Base-by-base conservation (phyloP, 2,113 vertebrate species). In the Corythornis vintsioides region DNA sequence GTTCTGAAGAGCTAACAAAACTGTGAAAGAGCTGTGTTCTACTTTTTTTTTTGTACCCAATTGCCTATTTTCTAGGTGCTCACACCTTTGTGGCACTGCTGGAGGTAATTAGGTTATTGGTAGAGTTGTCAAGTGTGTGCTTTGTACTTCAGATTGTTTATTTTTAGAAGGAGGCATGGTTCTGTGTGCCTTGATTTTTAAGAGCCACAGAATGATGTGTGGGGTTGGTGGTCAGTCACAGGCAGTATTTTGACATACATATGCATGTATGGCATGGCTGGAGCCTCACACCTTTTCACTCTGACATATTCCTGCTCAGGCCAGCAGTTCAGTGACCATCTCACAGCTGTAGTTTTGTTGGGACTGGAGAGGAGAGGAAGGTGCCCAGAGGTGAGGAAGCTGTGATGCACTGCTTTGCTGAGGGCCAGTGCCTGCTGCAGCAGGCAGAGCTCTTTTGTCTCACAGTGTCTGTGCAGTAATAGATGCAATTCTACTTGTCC, bases 1-100 rank as follows among this genome's bases (percentile, higher is more conserved):
- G 88, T 74, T 91, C 75, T 91, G 88, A 93, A 95, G 90, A 95
- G 92, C 79, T 67, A 77, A 67, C 33, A 95, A 90, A 95, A 70
- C 93, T 83, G 91, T 91, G 69, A 63, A 90, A 91, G 84, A 88
- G 47, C 60, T 56, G 28, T 5, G 1, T 83, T 92, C 35, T 67
- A 50, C 55, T 66, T 88, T 89, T 61, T 61, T 35, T 38, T 38
- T 88, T 85, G 71, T 89, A 77, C 18, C 47, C 33, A 31, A 88
- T 67, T 80, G 60, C 52, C 72, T 80, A 40, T 95, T 94, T 93
- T 94, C 72, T 91, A 73, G 79, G 33, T 74, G 72, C 90, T 94
- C 61, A 53, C 64, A 81, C 83, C 75, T 90, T 76, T 91, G 40
- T 2, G 17, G 60, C 31, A 10, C 31, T 90, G 26, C 76, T 60